Conservation (phyloP, 2,113 vertebrate genomes). For the Bufo gargarizans region DNA sequence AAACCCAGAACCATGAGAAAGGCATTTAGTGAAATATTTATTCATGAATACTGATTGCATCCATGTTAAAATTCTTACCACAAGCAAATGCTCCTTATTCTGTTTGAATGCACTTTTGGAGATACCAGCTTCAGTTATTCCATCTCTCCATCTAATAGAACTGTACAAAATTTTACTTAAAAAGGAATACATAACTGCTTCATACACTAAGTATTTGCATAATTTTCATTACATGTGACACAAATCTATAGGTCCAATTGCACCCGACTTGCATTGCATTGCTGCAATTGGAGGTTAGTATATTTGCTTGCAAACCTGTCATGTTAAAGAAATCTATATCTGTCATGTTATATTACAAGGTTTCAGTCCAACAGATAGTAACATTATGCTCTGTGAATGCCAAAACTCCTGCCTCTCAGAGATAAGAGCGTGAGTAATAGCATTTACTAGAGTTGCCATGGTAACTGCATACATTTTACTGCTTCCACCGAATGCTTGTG, state of each 20-base stretch:
- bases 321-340: conserved; percentile 59
- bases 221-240: conserved; percentile 45
- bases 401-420: conserved; percentile 50
- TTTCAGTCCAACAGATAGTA: conserved; percentile 50
- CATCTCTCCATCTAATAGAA: not conserved
- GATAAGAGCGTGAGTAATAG: conserved; percentile 57
- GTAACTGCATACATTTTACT: conserved; percentile 57
- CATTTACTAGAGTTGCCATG: conserved; percentile 48
- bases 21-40: not conserved
- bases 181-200: conserved; percentile 21
- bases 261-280: not conserved
- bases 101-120: not conserved
- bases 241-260: conserved; percentile 48
- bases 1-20: not conserved
- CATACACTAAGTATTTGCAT: conserved; percentile 29
- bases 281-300: conserved; percentile 33
- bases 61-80: not conserved
- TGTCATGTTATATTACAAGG: conserved; percentile 57
- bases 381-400: conserved; percentile 33
- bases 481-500: conserved; percentile 20
- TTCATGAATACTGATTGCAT: not conserved
- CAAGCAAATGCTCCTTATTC: not conserved
- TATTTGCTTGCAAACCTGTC: conserved; percentile 47
- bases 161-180: conserved; percentile 14
- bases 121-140: not conserved